Evolutionary conservation across 2,888 invertebrate genomes (phyloP), one percentile per base, ranked within the genome.

Genomic region (Platerodrilus igneus): DNA sequence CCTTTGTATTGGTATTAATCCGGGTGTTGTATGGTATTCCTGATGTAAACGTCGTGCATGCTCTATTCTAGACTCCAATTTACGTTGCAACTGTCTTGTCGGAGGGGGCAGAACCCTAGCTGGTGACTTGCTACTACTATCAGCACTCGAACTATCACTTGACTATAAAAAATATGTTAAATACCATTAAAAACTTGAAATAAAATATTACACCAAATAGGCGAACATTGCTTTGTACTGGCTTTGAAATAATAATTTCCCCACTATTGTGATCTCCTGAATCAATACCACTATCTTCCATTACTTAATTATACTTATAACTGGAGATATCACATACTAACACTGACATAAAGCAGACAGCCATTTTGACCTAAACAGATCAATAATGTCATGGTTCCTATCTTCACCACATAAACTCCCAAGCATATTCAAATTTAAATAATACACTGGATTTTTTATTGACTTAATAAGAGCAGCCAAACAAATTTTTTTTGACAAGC

Each of bases 201-300:
- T 11, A 16, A 26, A 14, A 18, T 13, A 40, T 36, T 46, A 46
- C 46, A 32, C 42, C 39, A 23, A 46, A 39, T 21, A 42, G 47
- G 40, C 47, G 42, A 19, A 51, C 51, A 32, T 45, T 49, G 28
- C 45, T 54, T 54, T 58, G 62, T 39, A 45, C 53, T 28, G 57
- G 59, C 47, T 61, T 59, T 39, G 42, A 47, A 43, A 52, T 38
- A n/a, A n/a, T n/a, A n/a, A n/a, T n/a, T 41, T 60, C 51, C 64
- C 72, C 56, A 59, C 62, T 64, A 59, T 66, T 62, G 44, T 64
- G 71, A 57, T 73, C 73, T 17, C 70, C 70, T 50, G 71, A 72
- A 52, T 74, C 70, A 47, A 74, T 73, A 13, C 74, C 73, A 60
- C 73, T 73, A 56, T 74, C 73, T 60, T 74, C 73, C 72, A 72